Percentiles rank a stretch among this genome's conserved stretches.
phyloP scores from a whole-genome alignment of 2,113 vertebrate genomes.

The Nibea coibor region DNA sequence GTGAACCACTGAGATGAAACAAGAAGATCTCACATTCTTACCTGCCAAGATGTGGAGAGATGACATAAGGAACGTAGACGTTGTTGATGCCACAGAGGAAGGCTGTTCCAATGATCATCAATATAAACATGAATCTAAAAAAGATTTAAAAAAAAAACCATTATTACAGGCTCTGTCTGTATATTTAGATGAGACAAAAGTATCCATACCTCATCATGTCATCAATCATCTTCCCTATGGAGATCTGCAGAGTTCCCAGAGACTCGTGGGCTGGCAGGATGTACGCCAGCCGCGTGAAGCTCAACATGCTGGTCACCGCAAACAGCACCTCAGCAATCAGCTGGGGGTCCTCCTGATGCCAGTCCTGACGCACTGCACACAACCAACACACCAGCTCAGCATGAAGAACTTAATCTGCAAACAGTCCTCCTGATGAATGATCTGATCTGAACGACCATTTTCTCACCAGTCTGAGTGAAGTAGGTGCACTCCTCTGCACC shows the following conservation, averaged over 20 bases:
- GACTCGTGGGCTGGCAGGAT: slow-evolving; percentile 92
- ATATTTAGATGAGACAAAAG: neutral
- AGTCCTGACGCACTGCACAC: slow-evolving; percentile 83
- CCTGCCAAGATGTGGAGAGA: slow-evolving; percentile 88
- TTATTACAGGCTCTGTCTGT: neutral
- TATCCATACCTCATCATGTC: slow-evolving; percentile 90
- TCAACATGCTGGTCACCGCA: slow-evolving; percentile 93
- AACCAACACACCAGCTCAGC: neutral
- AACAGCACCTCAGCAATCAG: slow-evolving; percentile 91
- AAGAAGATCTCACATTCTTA: slow-evolving; percentile 54
- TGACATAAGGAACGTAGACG: slow-evolving; percentile 89
- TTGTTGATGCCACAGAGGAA: slow-evolving; percentile 95
- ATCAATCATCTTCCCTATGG: slow-evolving; percentile 93
- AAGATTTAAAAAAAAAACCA: neutral
- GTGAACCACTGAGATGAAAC: neutral
- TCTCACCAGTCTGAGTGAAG: slow-evolving; percentile 88
- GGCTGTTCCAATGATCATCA: slow-evolving; percentile 93
- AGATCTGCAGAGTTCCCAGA: slow-evolving; percentile 92
- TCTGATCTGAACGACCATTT: neutral
- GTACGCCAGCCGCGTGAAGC: slow-evolving; percentile 91
- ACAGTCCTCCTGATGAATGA: neutral
- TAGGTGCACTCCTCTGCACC: slow-evolving; percentile 83
- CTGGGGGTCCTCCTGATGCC: slow-evolving; percentile 91
- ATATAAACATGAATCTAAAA: slow-evolving; percentile 91
- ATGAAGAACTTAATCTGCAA: neutral